These are phyloP conservation scores for Zingel zingel DNA, from an alignment of 2,113 vertebrate species.

Conservation along the genomic window DNA sequence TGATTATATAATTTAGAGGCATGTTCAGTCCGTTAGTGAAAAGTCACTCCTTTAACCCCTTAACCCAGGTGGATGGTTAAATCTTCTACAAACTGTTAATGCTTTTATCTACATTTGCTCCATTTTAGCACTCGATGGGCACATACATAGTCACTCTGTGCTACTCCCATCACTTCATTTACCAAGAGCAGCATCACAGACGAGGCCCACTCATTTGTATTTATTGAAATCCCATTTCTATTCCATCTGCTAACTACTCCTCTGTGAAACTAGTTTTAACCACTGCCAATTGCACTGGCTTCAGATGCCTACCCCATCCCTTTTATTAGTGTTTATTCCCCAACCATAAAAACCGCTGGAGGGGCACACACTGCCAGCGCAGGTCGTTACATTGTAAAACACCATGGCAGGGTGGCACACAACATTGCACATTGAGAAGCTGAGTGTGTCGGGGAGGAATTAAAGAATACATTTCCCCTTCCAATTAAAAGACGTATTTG, in stretches of 20 bases:
- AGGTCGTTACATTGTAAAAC: conserved; percentile 81
- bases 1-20: background rate
- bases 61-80: background rate
- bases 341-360: conserved; percentile 75
- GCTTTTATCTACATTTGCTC: conserved; percentile 33
- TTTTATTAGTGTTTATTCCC: conserved; percentile 79
- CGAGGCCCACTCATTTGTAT: conserved; percentile 75
- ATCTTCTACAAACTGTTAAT: background rate
- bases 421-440: conserved; percentile 53
- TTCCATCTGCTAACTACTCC: conserved; percentile 83
- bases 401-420: conserved; percentile 69
- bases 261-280: conserved; percentile 86
- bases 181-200: conserved; percentile 56
- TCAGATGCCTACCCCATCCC: conserved; percentile 58
- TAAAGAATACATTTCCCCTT: conserved; percentile 76
- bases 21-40: conserved; percentile 4
- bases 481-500: conserved; percentile 77
- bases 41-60: conserved; percentile 4
- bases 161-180: conserved; percentile 75
- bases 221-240: conserved; percentile 82
- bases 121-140: conserved; percentile 8
- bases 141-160: conserved; percentile 3
- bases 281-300: conserved; percentile 39
- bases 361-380: conserved; percentile 58
- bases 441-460: conserved; percentile 69